Base-by-base conservation (phyloP, 2,888 invertebrate species). In the Anthrax anthrax region DNA sequence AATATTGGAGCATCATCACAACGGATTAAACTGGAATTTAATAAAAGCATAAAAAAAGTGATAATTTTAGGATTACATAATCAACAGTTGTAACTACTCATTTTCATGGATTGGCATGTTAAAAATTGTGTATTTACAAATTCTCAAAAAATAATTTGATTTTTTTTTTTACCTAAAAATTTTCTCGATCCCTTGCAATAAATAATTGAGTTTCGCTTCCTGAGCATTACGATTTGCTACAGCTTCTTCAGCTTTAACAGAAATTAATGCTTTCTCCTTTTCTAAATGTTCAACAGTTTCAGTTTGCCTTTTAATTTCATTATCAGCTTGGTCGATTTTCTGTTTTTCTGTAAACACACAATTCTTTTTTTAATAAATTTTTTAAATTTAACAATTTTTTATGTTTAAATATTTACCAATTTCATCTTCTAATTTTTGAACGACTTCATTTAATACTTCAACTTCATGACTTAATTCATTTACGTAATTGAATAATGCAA, bases 401-500 rank as follows among this genome's bases (percentile, higher is more conserved):
- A 23, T 23, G 4, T 23, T 23, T 23, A 23, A 23, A 23, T 32
- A 8, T 9, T 51, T 61, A 78, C 80, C 78, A 47, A 87, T 84
- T 54, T 75, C 77, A 18, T 70, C 62, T 36, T 74, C 73, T 12
- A 86, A 63, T 51, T 74, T 71, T 42, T 74, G 74, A 0, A 86
- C 80, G 44, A 75, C 76, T 53, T 82, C 80, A 54, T 80, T 80
- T 3, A 87, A 62, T 38, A 76, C 72, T 63, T 88, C 87, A 47
- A 88, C 72, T 64, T 89, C 86, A 38, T 79, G 82, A 63, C 91
- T 90, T 48, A 92, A 73, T 60, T 90, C 88, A 61, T 89, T 91
- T 37, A 92, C 85, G 60, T 88, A 91, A 66, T 83, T 88, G 63
- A 92, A 94, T 1, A 89, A 73, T 0, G 91, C 88, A 63, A 91